phyloP scores from a whole-genome alignment of 2,113 vertebrate species.

The Uropsilus gracilis region DNA sequence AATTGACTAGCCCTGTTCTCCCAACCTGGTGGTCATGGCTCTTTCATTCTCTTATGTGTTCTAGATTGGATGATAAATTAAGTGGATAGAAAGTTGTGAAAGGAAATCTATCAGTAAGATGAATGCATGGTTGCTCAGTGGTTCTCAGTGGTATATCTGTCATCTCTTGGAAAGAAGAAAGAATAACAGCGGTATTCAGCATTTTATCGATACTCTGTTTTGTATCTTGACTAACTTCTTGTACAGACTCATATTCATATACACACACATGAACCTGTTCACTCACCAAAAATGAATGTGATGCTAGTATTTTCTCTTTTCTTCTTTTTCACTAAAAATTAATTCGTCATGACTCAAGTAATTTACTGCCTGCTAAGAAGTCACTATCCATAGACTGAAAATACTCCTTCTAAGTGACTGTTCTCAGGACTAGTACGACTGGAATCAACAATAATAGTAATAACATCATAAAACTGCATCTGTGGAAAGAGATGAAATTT shows the following conservation, averaged over 20 bases:
- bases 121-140: neutral
- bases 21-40: neutral
- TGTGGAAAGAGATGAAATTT: neutral
- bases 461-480: neutral
- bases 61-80: too few relatives aligned
- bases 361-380: neutral
- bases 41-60: neutral
- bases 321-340: constrained; percentile 42
- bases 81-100: constrained; percentile 36
- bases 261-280: neutral
- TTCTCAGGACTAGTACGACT: neutral
- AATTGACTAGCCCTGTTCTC: neutral
- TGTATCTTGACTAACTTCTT: neutral
- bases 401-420: neutral
- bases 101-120: neutral
- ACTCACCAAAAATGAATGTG: too few relatives aligned
- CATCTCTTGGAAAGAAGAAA: constrained; percentile 20
- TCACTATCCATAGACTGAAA: neutral
- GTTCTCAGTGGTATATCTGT: neutral
- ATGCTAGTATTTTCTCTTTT: too few relatives aligned
- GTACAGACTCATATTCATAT: neutral
- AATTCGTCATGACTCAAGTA: neutral
- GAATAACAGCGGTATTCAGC: neutral
- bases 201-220: neutral
- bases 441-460: neutral